A percentile compares a stretch with the other conserved stretches of the same genome.
phyloP scores from a whole-genome alignment of 2,888 invertebrate genomes.

The Aleiodes leptofemur region DNA sequence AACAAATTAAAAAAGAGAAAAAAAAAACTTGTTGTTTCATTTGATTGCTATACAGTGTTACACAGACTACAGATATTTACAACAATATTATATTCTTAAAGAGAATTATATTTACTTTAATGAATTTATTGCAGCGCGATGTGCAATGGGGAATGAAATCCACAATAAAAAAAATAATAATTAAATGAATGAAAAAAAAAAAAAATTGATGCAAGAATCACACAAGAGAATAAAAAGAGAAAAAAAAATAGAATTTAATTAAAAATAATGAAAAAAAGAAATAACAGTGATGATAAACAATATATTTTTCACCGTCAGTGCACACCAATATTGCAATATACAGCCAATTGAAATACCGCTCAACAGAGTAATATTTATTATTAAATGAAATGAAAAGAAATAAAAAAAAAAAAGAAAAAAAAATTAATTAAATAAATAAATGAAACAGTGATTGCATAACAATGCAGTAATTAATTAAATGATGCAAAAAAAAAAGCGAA shows the following conservation, averaged over 20 bases:
- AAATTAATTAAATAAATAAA: constrained; percentile 54
- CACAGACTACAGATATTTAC: constrained; percentile 76
- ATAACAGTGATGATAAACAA: constrained; percentile 46
- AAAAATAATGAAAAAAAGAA: constrained; percentile 16
- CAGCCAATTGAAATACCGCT: constrained; percentile 72
- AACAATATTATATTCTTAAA: constrained; percentile 76
- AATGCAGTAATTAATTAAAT: constrained; percentile 69
- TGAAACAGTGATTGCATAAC: constrained; percentile 72
- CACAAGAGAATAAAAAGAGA: constrained; percentile 55
- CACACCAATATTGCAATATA: constrained; percentile 70
- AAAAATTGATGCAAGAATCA: constrained; percentile 55
- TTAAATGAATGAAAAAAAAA: constrained; percentile 30
- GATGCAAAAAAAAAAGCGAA: constrained; percentile 57
- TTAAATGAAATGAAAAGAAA: constrained; percentile 53
- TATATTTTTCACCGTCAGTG: constrained; percentile 56
- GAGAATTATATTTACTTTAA: constrained; percentile 76
- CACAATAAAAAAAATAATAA: constrained; percentile 42
- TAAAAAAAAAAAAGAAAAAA: no score
- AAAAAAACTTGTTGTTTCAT: constrained; percentile 74
- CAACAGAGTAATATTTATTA: constrained; percentile 73
- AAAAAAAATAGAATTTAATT: constrained; percentile 10
- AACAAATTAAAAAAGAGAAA: constrained; percentile 52
- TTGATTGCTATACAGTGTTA: constrained; percentile 76
- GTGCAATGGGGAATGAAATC: constrained; percentile 64
- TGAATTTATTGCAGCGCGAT: constrained; percentile 71